Evolutionary conservation across 1,140 invertebrate genomes (phyloP).

Genomic region (Anastrepha ludens): DNA sequence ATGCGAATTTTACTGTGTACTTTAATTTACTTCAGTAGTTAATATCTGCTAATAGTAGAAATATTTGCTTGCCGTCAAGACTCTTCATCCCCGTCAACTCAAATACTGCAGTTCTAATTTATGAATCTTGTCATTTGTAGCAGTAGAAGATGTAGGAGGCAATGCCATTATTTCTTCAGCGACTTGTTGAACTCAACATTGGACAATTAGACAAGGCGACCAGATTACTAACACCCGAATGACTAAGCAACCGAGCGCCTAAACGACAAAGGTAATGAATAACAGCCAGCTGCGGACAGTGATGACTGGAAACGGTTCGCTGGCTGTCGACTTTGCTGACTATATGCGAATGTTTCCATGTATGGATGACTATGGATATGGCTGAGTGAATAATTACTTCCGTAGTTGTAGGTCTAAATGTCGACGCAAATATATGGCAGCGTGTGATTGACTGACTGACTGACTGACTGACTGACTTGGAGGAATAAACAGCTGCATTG

Average conservation of each 20-base stretch:
- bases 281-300: background rate
- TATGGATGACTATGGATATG: no score
- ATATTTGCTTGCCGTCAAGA: background rate
- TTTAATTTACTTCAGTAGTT: no score
- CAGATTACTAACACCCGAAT: background rate
- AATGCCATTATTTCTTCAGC: background rate
- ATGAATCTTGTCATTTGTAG: slow-evolving; percentile 30
- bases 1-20: no score
- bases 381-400: no score
- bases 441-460: background rate
- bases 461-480: no score
- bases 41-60: no score
- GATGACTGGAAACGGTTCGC: background rate
- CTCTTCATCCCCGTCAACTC: background rate
- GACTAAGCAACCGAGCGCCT: background rate
- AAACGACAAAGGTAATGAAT: no score
- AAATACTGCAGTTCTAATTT: background rate
- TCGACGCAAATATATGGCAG: background rate
- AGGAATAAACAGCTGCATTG: no score
- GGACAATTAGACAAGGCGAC: background rate
- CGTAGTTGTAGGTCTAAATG: no score
- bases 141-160: background rate
- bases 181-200: slow-evolving; percentile 2
- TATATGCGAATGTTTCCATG: no score
- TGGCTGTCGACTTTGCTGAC: background rate